Conservation (phyloP, 2,797 vertebrate genomes). For the Austrolebias charrua region DNA sequence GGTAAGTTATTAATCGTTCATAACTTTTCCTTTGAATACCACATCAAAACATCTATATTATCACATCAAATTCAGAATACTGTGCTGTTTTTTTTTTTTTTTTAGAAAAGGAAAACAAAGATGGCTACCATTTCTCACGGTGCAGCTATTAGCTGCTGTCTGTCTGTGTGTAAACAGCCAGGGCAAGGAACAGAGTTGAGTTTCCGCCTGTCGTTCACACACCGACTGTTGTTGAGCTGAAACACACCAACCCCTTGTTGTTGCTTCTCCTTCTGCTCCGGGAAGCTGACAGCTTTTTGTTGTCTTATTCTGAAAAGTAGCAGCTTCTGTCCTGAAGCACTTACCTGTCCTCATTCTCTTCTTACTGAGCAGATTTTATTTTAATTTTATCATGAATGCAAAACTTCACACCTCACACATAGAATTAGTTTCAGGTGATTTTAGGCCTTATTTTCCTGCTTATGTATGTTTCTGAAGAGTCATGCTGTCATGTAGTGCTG, state of each 20-base stretch:
- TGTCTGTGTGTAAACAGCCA: slow-evolving; percentile 15
- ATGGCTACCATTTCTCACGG: slow-evolving; percentile 8
- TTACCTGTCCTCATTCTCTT: slow-evolving; percentile 7
- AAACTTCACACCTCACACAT: neutral
- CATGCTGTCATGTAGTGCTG: no score
- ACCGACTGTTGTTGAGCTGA: slow-evolving; percentile 50
- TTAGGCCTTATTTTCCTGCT: neutral
- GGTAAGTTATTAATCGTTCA: no score
- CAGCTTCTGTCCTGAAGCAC: slow-evolving; percentile 16
- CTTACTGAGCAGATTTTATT: neutral
- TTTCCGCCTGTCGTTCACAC: slow-evolving; percentile 37
- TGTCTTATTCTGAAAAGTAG: slow-evolving; percentile 19
- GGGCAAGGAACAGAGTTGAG: slow-evolving; percentile 30
- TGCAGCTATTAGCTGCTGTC: slow-evolving; percentile 26
- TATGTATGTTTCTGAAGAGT: neutral
- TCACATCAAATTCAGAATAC: no score
- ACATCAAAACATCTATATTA: no score
- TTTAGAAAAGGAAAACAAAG: slow-evolving; percentile 17
- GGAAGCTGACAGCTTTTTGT: slow-evolving; percentile 41
- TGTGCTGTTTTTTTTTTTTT: neutral
- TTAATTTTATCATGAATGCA: neutral
- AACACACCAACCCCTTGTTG: slow-evolving; percentile 40
- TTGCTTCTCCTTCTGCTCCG: slow-evolving; percentile 18
- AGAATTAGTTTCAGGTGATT: neutral
- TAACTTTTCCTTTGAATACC: no score